Conservation (phyloP, 1,140 invertebrate species). For the Aphis gossypii region DNA sequence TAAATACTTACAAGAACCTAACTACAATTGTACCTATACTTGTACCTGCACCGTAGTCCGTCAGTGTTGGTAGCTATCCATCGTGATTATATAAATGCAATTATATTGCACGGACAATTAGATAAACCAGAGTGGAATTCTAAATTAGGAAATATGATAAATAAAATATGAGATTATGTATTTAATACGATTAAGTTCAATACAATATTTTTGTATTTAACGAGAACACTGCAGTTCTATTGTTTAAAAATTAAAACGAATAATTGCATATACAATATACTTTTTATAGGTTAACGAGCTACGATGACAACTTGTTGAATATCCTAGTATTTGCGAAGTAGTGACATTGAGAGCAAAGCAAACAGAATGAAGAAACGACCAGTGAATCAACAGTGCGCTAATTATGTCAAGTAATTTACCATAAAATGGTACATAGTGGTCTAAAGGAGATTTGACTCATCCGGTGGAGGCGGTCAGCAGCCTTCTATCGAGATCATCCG, state of each 20-base stretch:
- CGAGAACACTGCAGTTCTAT: neutral
- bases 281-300: slow-evolving; percentile 24
- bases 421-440: slow-evolving; percentile 19
- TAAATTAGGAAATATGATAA: too few relatives aligned
- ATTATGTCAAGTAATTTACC: slow-evolving; percentile 30
- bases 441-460: slow-evolving; percentile 1
- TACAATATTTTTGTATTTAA: neutral
- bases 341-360: neutral
- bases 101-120: too few relatives aligned
- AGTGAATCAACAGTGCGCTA: neutral
- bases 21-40: too few relatives aligned
- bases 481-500: slow-evolving; percentile 29
- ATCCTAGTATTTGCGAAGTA: neutral
- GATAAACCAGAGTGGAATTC: too few relatives aligned
- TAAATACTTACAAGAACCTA: too few relatives aligned
- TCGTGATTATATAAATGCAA: too few relatives aligned
- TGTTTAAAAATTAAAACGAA: neutral
- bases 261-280: neutral
- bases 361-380: neutral
- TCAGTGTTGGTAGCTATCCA: too few relatives aligned
- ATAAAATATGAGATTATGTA: too few relatives aligned
- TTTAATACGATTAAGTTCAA: neutral
- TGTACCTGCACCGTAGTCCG: too few relatives aligned
- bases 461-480: neutral
- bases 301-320: neutral